Evolutionary conservation across 2,888 invertebrate species (phyloP), one percentile per base, ranked within the genome.

Genomic region (Bursaphelenchus okinawaensis): DNA sequence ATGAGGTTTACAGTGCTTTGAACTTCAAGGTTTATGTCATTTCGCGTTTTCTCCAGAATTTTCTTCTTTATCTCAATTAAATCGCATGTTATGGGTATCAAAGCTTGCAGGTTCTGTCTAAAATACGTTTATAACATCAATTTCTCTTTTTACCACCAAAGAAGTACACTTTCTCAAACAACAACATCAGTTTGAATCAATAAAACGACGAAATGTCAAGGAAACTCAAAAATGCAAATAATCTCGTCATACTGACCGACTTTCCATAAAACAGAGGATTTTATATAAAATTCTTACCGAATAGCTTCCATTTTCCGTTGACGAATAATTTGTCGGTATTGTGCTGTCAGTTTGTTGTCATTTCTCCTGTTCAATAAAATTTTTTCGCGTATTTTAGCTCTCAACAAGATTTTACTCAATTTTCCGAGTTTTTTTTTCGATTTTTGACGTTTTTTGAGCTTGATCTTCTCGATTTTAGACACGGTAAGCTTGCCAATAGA

Each of bases 1-100:
- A 59, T 52, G 4, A 59, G 52, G n/a, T 59, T 20, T 9, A 59
- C 24, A 8, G 27, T 27, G 60, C 40, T 59, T 20, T 59, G 60
- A 8, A 59, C 60, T 40, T 59, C 60, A 9, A 27, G 1, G 22
- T 59, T 59, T 16, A 59, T 50, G 9, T 31, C 60, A 19, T 59
- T 50, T 9, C 60, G 19, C 12, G 60, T 59, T 29, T 31, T 50
- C 12, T 40, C 16, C 16, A 23, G 4, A 50, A 59, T 59, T 27
- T 40, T 59, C 16, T 20, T 16, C 23, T 59, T 59, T 20, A 59
- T n/a, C 12, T 40, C 40, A 3, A n/a, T 16, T 40, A 40, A 40
- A 40, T 40, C 40, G 12, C 40, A n/a, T 40, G 40, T 40, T 40
- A 40, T 16, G n/a, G 40, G 40, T 12, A 40, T 40, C 40, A 40